These are phyloP conservation scores for Phortica okadai DNA, from an alignment of 2,888 invertebrate species.

Conservation along the genomic window DNA sequence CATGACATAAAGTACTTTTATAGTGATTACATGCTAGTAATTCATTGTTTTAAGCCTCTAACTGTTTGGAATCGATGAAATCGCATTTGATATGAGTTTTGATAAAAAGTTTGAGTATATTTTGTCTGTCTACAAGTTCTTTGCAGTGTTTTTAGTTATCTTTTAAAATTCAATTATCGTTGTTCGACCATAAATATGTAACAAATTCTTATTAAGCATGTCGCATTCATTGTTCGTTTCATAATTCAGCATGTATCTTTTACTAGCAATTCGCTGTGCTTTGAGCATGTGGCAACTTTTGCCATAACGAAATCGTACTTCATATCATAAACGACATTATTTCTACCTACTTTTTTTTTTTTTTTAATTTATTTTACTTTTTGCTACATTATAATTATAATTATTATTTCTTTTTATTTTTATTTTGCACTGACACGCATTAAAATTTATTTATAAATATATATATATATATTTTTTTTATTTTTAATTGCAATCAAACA, in stretches of 20 bases:
- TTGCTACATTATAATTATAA: constrained; percentile 44
- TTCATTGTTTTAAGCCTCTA: too few relatives aligned
- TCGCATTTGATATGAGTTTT: too few relatives aligned
- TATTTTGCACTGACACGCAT: constrained; percentile 53
- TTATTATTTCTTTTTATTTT: constrained; percentile 19
- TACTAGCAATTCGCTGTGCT: neutral
- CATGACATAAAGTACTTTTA: too few relatives aligned
- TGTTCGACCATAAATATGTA: neutral
- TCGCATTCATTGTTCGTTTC: neutral
- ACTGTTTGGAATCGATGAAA: too few relatives aligned
- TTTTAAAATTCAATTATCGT: too few relatives aligned
- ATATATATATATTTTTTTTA: constrained; percentile 26
- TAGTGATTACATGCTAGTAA: too few relatives aligned
- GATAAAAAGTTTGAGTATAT: too few relatives aligned
- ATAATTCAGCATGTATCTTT: neutral
- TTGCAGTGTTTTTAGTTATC: too few relatives aligned
- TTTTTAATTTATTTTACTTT: constrained; percentile 40
- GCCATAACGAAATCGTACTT: neutral
- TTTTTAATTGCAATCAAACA: constrained; percentile 6
- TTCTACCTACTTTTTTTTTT: constrained; percentile 32
- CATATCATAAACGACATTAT: constrained; percentile 10
- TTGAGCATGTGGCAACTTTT: neutral
- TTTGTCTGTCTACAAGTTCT: too few relatives aligned
- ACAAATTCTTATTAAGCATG: constrained; percentile 5
- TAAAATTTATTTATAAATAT: constrained; percentile 31